phyloP scores from a whole-genome alignment of 2,113 vertebrate genomes.

The Lathamus discolor region DNA sequence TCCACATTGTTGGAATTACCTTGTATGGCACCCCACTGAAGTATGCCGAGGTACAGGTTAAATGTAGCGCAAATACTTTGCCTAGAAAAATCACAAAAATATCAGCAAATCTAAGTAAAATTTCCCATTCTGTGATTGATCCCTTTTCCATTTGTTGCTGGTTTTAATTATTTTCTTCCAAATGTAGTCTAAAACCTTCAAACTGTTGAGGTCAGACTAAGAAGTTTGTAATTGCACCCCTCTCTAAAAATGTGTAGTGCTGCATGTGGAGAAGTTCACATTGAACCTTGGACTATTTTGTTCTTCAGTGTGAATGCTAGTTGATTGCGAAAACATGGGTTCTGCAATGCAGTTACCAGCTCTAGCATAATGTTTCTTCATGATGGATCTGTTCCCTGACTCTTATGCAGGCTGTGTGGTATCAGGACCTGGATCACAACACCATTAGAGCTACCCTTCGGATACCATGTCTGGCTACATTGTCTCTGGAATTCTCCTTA shows the following conservation, averaged over 20 bases:
- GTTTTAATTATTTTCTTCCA: background rate
- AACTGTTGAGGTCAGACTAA: background rate
- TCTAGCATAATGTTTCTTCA: background rate
- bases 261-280: background rate
- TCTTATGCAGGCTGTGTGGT: background rate
- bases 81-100: background rate
- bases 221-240: background rate
- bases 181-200: background rate
- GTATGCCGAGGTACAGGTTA: background rate
- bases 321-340: background rate
- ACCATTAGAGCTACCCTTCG: background rate
- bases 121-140: background rate
- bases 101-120: background rate
- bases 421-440: background rate
- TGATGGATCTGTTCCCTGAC: slow-evolving; percentile 9
- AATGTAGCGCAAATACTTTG: background rate
- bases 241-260: background rate
- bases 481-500: slow-evolving; percentile 21
- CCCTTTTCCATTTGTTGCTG: background rate
- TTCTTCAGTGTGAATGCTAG: background rate
- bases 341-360: background rate
- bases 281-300: background rate
- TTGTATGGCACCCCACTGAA: background rate
- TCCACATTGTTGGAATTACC: background rate
- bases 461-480: background rate